Base-by-base conservation (phyloP, 2,113 vertebrate species). In the Stegastes partitus region DNA sequence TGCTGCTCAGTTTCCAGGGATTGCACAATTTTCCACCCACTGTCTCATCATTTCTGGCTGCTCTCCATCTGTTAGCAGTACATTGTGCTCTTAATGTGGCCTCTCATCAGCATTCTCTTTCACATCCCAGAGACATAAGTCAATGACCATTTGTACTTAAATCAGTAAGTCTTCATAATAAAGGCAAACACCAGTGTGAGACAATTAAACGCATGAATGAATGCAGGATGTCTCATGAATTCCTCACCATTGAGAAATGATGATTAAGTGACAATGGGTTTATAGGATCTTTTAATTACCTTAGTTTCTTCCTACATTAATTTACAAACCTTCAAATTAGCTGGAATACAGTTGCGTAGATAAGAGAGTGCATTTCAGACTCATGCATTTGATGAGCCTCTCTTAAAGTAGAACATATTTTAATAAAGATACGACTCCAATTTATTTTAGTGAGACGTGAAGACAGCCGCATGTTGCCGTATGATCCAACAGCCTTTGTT, bases 1-100 rank as follows among this genome's bases (percentile, higher is more conserved):
- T 81, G 78, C 83, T 83, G 79, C 89, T 87, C 81, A 87, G 82
- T 94, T 93, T 93, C 87, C 90, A 85, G 73, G 91, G 87, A 91
- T 82, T 84, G 83, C 91, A 82, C 88, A 87, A 92, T 93, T 91
- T 93, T 82, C 83, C 85, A 83, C 86, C 84, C 77, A 81, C 88
- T 84, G 80, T 93, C 79, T 89, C 76, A 65, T 86, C 25, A 77
- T 87, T 82, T 78, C 85, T 88, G 79, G 82, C 58, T 37, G 53
- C 84, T 77, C 85, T 90, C 87, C 85, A 90, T 92, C 84, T 84
- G 89, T 82, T 75, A 85, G 69, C 16, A 47, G 58, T 75, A 65
- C 76, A 81, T 55, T 75, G 73, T 83, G 11, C 64, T 56, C 65
- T 74, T 74, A 69, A 80, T 71, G 68, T 59, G 45, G 62, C 74